phyloP scores from a whole-genome alignment of 2,888 invertebrate genomes.

The Monochamus alternatus region DNA sequence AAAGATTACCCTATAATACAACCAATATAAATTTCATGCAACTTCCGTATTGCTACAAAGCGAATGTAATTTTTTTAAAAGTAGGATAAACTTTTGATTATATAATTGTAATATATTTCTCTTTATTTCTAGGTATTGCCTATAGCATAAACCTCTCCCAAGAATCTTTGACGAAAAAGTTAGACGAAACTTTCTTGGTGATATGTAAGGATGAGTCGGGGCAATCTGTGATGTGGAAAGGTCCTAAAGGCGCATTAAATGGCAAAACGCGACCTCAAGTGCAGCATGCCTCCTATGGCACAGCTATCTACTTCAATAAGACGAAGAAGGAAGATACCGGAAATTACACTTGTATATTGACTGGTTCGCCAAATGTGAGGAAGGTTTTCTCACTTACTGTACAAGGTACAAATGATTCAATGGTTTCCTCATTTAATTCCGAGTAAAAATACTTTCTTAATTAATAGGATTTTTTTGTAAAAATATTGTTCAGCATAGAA shows the following conservation, averaged over 20 bases:
- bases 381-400: constrained; percentile 59
- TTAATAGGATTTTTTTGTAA: no score
- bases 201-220: constrained; percentile 46
- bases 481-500: no score
- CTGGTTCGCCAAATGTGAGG: constrained; percentile 63
- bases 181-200: constrained; percentile 18
- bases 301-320: constrained; percentile 69
- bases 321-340: constrained; percentile 74
- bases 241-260: constrained; percentile 46
- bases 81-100: no score
- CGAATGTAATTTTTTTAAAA: no score
- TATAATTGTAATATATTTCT: neutral
- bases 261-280: constrained; percentile 40
- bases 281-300: constrained; percentile 51
- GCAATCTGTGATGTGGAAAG: constrained; percentile 50
- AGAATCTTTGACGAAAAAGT: neutral
- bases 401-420: constrained; percentile 55
- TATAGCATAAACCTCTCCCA: constrained; percentile 20
- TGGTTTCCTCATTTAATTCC: neutral
- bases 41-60: no score
- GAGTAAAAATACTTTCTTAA: no score
- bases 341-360: constrained; percentile 74
- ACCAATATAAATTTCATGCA: no score
- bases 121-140: constrained; percentile 18
- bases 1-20: no score